phyloP scores from a whole-genome alignment of 2,888 invertebrate species.

The Periphyllus acericola region DNA sequence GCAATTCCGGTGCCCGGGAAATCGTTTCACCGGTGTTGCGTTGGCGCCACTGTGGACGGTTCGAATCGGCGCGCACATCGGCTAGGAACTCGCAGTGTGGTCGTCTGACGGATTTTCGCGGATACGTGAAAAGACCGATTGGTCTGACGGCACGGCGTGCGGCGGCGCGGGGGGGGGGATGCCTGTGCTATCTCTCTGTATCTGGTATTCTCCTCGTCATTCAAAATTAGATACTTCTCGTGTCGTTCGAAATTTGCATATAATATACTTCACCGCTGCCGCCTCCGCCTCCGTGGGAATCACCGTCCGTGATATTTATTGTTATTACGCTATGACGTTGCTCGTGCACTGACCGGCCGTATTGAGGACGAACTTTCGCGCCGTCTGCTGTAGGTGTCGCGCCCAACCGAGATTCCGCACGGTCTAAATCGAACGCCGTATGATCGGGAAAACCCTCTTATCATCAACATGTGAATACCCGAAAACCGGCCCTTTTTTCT shows the following conservation, averaged over 20 bases:
- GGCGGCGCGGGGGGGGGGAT: not conserved
- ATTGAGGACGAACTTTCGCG: constrained; percentile 1
- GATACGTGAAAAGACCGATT: constrained; percentile 9
- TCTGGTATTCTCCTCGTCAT: constrained; percentile 35
- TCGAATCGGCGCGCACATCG: not conserved
- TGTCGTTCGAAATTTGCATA: constrained; percentile 46
- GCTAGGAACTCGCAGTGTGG: not conserved
- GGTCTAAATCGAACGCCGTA: not conserved
- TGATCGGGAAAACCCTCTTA: constrained; percentile 46
- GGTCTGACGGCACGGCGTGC: not conserved
- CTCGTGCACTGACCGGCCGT: not conserved
- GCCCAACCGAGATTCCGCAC: not conserved
- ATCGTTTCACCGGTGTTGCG: not conserved
- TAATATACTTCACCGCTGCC: too few relatives aligned
- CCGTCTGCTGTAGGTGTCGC: not conserved
- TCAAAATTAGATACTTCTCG: constrained; percentile 25
- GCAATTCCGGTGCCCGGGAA: not conserved
- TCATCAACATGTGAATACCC: constrained; percentile 50
- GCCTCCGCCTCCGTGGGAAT: not conserved
- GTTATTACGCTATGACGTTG: not conserved
- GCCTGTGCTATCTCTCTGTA: constrained; percentile 34
- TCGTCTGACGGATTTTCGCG: constrained; percentile 13
- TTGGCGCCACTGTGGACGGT: constrained; percentile 35
- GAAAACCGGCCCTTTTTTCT: constrained; percentile 47
- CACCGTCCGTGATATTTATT: not conserved